Evolutionary conservation across 2,888 invertebrate genomes (phyloP).

Genomic region (Amblyteles armatorius): DNA sequence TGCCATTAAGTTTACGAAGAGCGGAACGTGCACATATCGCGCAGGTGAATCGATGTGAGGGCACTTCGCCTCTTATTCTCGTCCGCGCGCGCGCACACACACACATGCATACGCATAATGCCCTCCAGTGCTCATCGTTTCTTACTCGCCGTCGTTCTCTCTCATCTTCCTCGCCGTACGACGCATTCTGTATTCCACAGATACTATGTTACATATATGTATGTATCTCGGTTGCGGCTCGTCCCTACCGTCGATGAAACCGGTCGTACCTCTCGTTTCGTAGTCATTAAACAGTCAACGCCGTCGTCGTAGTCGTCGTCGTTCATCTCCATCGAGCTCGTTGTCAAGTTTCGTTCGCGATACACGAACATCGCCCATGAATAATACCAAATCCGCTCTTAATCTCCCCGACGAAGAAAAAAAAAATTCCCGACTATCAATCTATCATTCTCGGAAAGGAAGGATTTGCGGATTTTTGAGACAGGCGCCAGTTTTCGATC

Average conservation of each 20-base stretch:
- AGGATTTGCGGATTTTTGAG: background rate
- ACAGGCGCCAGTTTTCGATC: background rate
- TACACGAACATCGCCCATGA: conserved; percentile 10
- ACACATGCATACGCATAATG: conserved; percentile 6
- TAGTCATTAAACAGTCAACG: conserved; percentile 67
- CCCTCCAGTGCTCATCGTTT: conserved; percentile 29
- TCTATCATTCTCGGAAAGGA: conserved; percentile 34
- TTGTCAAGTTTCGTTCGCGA: conserved; percentile 39
- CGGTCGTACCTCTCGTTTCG: conserved; percentile 67
- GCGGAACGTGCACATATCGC: conserved; percentile 30
- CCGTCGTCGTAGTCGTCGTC: conserved; percentile 45
- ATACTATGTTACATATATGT: conserved; percentile 37
- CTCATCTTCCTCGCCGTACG: conserved; percentile 15
- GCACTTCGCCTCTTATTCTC: conserved; percentile 43
- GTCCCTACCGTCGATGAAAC: conserved; percentile 62
- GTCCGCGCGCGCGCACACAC: conserved; percentile 25
- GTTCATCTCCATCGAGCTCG: conserved; percentile 50
- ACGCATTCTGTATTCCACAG: conserved; percentile 6
- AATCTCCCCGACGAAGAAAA: background rate
- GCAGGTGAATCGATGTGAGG: conserved; percentile 17
- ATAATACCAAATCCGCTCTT: conserved; percentile 14
- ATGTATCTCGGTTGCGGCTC: conserved; percentile 39
- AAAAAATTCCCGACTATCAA: background rate
- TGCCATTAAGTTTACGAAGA: conserved; percentile 60
- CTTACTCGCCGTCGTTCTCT: conserved; percentile 27